Percentiles rank a stretch among this genome's conserved stretches.
Conservation (phyloP, 2,888 invertebrate species). For the Leucoma salicis region DNA sequence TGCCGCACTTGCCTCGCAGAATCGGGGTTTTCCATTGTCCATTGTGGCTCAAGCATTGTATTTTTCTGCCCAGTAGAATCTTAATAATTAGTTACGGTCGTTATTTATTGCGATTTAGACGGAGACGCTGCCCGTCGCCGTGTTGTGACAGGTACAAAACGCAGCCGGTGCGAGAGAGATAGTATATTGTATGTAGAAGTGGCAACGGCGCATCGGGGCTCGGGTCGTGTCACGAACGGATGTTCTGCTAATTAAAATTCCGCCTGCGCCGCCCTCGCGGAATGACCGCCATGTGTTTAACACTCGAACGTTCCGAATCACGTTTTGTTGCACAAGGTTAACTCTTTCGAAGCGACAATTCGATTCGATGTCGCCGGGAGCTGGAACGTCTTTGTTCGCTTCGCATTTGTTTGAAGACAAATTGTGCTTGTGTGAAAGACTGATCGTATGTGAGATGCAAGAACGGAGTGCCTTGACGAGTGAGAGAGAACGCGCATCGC, state of each 20-base stretch:
- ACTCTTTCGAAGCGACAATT: conserved; percentile 61
- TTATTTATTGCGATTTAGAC: conserved; percentile 40
- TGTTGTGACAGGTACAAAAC: conserved; percentile 44
- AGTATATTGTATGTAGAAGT: conserved; percentile 49
- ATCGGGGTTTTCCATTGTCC: conserved; percentile 65
- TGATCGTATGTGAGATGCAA: conserved; percentile 62
- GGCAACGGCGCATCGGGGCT: conserved; percentile 74
- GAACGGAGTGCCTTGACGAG: conserved; percentile 50
- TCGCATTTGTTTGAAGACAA: conserved; percentile 52
- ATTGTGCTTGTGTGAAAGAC: conserved; percentile 62
- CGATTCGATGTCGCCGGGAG: conserved; percentile 49
- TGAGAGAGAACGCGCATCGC: conserved; percentile 53
- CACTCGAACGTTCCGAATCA: conserved; percentile 76
- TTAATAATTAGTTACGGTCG: conserved; percentile 47
- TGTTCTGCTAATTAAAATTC: conserved; percentile 83
- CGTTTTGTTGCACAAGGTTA: conserved; percentile 79
- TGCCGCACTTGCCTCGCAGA: conserved; percentile 58
- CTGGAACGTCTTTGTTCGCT: conserved; percentile 55
- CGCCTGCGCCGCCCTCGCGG: conserved; percentile 82
- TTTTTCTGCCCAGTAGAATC: conserved; percentile 41
- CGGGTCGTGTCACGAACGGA: conserved; percentile 76
- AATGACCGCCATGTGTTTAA: conserved; percentile 81
- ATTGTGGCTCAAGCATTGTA: conserved; percentile 46
- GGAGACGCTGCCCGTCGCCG: conserved; percentile 29
- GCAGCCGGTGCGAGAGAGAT: conserved; percentile 56